Evolutionary conservation across 2,888 invertebrate species (phyloP), one percentile per base, ranked within the genome.

Genomic region (Eupithecia dodoneata): DNA sequence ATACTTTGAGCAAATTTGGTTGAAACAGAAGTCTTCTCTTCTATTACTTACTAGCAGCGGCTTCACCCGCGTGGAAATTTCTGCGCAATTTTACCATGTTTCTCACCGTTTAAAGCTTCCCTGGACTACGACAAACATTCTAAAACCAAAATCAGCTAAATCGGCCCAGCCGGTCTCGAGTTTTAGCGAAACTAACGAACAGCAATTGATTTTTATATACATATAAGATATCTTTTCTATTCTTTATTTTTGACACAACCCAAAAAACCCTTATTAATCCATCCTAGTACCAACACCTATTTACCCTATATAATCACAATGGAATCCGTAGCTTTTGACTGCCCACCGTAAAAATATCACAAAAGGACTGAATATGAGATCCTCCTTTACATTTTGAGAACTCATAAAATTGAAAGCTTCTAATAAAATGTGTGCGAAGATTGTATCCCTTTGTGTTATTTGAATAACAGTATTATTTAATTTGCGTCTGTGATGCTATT

Each of bases 301-400:
- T 3, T 44, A 9, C n/a, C 4, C 45, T 44, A 67, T 49, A 49
- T 59, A 59, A 55, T 55, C 55, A 55, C 44, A 67, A 69, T 44
- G 18, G 15, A 69, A 69, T 5, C 67, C 67, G 45, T 69, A 69
- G 44, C 90, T 88, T 91, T 91, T 93, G 90, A 92, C 90, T 89
- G 88, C 87, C 87, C 84, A 88, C 91, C 92, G 91, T 93, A 93
- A 93, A 93, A 93, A 91, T 69, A 88, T 91, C 88, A 91, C 92
- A 93, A 93, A 93, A 86, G 88, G 86, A 89, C 88, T 90, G 84
- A 88, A 89, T 92, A 93, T 90, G 92, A 92, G 90, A 90, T 90
- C 89, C 86, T 88, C 89, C 89, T 92, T 93, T 90, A 89, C 88
- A 90, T 88, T 90, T 88, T 85, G 87, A 89, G 88, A 82, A 86